Evolutionary conservation across 1,140 invertebrate species (phyloP).

Genomic region (Caenorhabditis elegans): DNA sequence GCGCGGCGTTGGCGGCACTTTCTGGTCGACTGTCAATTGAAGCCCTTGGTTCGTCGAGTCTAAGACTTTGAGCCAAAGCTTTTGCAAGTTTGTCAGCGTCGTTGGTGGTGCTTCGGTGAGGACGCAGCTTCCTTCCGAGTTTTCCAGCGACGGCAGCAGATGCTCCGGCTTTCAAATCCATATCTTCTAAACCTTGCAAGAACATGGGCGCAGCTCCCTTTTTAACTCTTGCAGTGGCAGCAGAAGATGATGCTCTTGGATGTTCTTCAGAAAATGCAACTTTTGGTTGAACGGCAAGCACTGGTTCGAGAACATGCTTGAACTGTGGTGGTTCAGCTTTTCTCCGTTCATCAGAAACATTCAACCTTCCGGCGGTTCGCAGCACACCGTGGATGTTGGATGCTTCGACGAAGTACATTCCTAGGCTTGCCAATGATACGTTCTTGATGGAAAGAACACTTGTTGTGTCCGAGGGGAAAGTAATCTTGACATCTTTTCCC

Average conservation of each 20-base stretch:
- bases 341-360: constrained; percentile 50
- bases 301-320: constrained; percentile 40
- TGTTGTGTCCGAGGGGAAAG: constrained; percentile 39
- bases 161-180: constrained; percentile 59
- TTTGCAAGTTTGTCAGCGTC: constrained; percentile 51
- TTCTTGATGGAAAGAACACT: constrained; percentile 41
- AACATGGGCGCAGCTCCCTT: constrained; percentile 60
- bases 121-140: constrained; percentile 50
- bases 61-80: constrained; percentile 38
- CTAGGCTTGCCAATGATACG: constrained; percentile 44
- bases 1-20: constrained; percentile 40
- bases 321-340: constrained; percentile 43
- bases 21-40: not conserved
- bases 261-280: constrained; percentile 36
- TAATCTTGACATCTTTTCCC: constrained; percentile 46
- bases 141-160: constrained; percentile 62
- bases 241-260: constrained; percentile 19
- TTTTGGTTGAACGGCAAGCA: constrained; percentile 40
- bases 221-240: constrained; percentile 42
- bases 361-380: constrained; percentile 52
- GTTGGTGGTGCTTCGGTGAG: constrained; percentile 32
- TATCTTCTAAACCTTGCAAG: constrained; percentile 58
- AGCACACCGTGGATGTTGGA: constrained; percentile 57
- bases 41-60: constrained; percentile 40
- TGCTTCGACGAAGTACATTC: constrained; percentile 55